Base-by-base conservation (phyloP, 2,113 vertebrate genomes). In the Aix galericulata region DNA sequence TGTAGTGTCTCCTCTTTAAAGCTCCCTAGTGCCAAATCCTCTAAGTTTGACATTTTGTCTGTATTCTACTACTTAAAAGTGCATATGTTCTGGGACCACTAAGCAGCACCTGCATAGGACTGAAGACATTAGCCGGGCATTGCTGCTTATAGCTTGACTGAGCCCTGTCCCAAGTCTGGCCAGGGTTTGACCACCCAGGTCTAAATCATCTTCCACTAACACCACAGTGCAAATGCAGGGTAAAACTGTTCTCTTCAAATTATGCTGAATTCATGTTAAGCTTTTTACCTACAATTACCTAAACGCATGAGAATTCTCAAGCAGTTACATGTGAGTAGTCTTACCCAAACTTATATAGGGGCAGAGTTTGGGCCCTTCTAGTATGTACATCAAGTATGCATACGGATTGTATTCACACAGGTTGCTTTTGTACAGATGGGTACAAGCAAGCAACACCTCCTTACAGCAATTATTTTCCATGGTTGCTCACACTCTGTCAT, bases 81-180 rank as follows among this genome's bases (percentile, higher is more conserved):
- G 38, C 2, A 11, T 0, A 0, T 9, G 23, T 80, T 22, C 40
- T 91, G 36, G 15, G 22, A 58, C 32, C 3, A 1, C 9, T 53
- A 62, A 85, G 31, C 13, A 69, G 29, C 69, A 79, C 46, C 58
- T 85, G 17, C 48, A 44, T 11, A 50, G 42, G 21, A 31, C 58
- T 31, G 25, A 71, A 73, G 27, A 77, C 8, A 44, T 31, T 56
- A 62, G 13, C 11, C 52, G 26, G 50, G 32, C 15, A 74, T 42
- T 95, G 22, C 63, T 69, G 9, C 36, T 75, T 74, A 46, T 7
- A 71, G 18, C 16, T 66, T 26, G 32, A 59, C 16, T 13, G 13
- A 72, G 22, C 42, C 32, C 32, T 87, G 38, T 26, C 18, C 46
- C 58, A 87, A 75, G 79, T 42, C 42, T 55, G 63, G 8, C 21